These are phyloP conservation scores for Abramis brama DNA, from an alignment of 2,113 vertebrate species.

Conservation along the genomic window DNA sequence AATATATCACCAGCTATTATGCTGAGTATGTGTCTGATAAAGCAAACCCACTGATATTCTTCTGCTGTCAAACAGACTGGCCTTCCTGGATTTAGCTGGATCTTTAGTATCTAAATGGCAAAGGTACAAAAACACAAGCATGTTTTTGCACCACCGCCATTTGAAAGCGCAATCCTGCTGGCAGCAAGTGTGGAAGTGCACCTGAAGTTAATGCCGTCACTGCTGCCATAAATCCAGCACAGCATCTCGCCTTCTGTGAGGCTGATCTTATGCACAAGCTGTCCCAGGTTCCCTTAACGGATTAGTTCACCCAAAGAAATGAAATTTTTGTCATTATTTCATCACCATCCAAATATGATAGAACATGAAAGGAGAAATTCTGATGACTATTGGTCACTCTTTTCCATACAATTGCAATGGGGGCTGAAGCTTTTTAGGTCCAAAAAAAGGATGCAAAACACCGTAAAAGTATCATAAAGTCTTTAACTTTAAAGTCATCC, in stretches of 20 bases:
- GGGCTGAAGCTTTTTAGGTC: not conserved
- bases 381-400: not conserved
- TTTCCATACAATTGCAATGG: not conserved
- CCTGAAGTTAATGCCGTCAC: slow-evolving; percentile 1
- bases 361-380: not conserved
- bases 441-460: not conserved
- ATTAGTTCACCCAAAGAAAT: not conserved
- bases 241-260: not conserved
- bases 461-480: not conserved
- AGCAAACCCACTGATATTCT: slow-evolving; percentile 10
- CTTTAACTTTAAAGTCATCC: not conserved
- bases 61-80: not conserved
- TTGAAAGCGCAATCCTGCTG: slow-evolving; percentile 4
- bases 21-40: slow-evolving; percentile 40
- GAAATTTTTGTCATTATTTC: not conserved
- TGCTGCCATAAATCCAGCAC: not conserved
- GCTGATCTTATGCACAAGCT: not conserved
- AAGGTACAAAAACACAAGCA: not conserved
- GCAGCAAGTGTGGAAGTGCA: slow-evolving; percentile 3
- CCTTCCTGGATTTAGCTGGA: slow-evolving; percentile 10
- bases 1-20: slow-evolving; percentile 39
- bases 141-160: slow-evolving; percentile 14
- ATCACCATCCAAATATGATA: not conserved
- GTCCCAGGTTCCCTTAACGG: not conserved
- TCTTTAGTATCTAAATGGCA: not conserved